phyloP scores from a whole-genome alignment of 2,797 vertebrate genomes.

The Aeoliscus strigatus region DNA sequence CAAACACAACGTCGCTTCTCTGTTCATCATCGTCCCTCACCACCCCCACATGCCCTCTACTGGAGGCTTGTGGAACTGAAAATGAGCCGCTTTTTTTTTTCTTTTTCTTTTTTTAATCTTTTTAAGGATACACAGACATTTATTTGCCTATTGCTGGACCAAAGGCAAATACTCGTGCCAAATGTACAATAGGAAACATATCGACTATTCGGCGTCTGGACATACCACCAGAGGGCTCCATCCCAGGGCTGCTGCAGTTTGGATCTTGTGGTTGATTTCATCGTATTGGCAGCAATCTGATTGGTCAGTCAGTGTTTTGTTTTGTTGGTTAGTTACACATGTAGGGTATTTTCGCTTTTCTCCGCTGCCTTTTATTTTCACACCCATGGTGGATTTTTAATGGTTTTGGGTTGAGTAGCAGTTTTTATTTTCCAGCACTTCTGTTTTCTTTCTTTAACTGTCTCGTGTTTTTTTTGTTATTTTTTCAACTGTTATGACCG shows the following conservation, averaged over 20 bases:
- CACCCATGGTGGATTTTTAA: slow-evolving; percentile 18
- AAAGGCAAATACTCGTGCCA: slow-evolving; percentile 99
- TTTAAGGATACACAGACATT: slow-evolving; percentile 57
- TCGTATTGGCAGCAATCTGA: slow-evolving; percentile 37
- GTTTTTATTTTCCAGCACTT: slow-evolving; percentile 13
- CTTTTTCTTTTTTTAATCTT: too few relatives aligned
- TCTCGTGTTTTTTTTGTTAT: background rate
- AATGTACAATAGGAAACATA: slow-evolving; percentile 91
- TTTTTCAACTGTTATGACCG: background rate
- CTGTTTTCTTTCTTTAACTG: background rate
- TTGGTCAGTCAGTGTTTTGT: slow-evolving; percentile 20
- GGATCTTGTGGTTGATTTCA: slow-evolving; percentile 46
- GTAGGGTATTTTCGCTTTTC: slow-evolving; percentile 24
- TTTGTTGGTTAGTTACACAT: slow-evolving; percentile 27
- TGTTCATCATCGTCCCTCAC: slow-evolving; percentile 54
- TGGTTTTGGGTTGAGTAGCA: slow-evolving; percentile 30
- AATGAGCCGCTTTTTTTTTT: slow-evolving; percentile 55
- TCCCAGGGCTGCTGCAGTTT: slow-evolving; percentile 61
- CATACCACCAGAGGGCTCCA: slow-evolving; percentile 35
- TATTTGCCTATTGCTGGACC: slow-evolving; percentile 99
- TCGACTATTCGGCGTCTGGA: slow-evolving; percentile 53
- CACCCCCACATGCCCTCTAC: slow-evolving; percentile 50
- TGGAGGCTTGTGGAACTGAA: slow-evolving; percentile 59
- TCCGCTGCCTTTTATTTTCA: slow-evolving; percentile 30
- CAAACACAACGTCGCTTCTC: slow-evolving; percentile 55